Evolutionary conservation across 2,113 vertebrate species (phyloP), one percentile per base, ranked within the genome.

Genomic region (Grantiella picta): DNA sequence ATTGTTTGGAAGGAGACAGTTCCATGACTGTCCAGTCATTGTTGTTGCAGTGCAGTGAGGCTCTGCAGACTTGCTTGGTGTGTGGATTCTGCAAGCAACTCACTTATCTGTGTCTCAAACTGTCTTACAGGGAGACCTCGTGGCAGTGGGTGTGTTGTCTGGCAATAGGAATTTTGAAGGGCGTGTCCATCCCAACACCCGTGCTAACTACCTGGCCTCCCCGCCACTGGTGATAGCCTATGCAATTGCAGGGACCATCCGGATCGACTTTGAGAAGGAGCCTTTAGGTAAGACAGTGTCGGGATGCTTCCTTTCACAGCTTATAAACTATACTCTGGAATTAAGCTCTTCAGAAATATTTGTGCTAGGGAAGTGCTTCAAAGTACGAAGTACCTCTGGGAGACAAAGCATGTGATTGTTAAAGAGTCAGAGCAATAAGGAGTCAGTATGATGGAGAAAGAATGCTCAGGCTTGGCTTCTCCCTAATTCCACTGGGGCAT

Each of bases 151-250:
- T 4, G 95, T 99, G 19, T 96, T 99, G 2, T 99, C 99, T 81
- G 99, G 99, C 29, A 99, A 99, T 89, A 98, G 99, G 92, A 99
- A 99, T 97, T 99, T 99, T 19, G 99, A 99, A 97, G 99, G 99
- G 0, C 98, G 99, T 53, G 99, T 99, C 50, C 99, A 99, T 92
- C 99, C 99, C 82, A 99, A 99, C 92, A 99, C 99, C 23, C 98
- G 99, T 59, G 99, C 99, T 57, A 99, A 99, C 96, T 99, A 99
- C 90, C 97, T 99, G 80, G 99, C 99, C 7, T 99, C 99, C 7
- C 99, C 99, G 0, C 99, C 98, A 0, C 97, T 99, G 45, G 99
- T 99, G 54, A 99, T 99, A 40, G 99, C 99, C 10, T 99, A 99
- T 23, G 99, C 99, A 1, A 98, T 99, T 24, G 99, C 99, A 5